Evolutionary conservation across 2,888 invertebrate genomes (phyloP).

Genomic region (Trileptium ribeirensis): DNA sequence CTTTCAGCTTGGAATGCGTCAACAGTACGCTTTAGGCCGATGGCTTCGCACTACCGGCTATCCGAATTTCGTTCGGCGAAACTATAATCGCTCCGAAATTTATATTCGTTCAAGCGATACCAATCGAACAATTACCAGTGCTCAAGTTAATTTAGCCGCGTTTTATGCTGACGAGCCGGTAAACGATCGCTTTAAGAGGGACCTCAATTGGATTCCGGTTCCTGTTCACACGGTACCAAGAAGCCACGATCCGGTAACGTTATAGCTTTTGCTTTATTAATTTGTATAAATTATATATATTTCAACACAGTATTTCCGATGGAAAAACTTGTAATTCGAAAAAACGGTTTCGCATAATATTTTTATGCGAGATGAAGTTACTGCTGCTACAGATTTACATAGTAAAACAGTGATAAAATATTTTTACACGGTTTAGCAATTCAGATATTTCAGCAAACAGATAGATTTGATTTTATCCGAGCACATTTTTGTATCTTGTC

Average conservation of each 20-base stretch:
- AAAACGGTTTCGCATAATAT: no score
- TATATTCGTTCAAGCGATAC: neutral
- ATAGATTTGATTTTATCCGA: no score
- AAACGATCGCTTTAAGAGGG: neutral
- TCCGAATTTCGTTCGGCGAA: neutral
- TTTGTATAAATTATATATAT: no score
- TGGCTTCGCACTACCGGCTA: neutral
- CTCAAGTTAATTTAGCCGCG: neutral
- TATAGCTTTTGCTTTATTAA: no score
- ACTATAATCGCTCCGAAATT: neutral
- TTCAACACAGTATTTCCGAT: no score
- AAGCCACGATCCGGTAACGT: neutral
- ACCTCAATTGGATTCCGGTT: neutral
- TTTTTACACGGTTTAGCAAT: no score
- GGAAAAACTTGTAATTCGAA: no score
- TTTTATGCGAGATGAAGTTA: no score
- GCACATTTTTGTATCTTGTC: no score
- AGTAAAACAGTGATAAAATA: no score
- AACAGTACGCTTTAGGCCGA: neutral
- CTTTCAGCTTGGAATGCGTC: neutral
- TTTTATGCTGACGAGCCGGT: neutral
- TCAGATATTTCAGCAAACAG: no score
- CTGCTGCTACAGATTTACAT: no score
- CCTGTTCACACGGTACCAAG: neutral
- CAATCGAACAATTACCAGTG: neutral